A percentile compares a stretch with the other conserved stretches of the same genome.
Evolutionary conservation across 2,888 invertebrate species (phyloP).

Genomic region (Biston stratarius): DNA sequence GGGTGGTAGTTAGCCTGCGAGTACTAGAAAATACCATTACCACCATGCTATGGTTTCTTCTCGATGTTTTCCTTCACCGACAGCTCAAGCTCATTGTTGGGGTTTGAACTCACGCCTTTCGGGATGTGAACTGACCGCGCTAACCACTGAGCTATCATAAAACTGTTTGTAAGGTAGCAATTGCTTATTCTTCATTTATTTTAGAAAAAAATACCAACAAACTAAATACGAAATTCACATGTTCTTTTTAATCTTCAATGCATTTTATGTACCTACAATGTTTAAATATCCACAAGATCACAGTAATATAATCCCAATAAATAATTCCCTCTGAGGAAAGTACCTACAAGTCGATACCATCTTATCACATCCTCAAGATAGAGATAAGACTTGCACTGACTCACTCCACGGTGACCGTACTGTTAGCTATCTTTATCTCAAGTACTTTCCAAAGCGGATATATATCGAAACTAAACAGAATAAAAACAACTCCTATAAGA

Average conservation of each 20-base stretch:
- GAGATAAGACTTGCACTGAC: slow-evolving; percentile 15
- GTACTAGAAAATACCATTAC: too few relatives aligned
- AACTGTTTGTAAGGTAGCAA: too few relatives aligned
- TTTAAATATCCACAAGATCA: neutral
- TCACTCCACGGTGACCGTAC: neutral
- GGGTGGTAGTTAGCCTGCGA: too few relatives aligned
- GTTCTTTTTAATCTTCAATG: neutral
- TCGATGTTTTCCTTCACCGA: too few relatives aligned
- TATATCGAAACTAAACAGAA: slow-evolving; percentile 2
- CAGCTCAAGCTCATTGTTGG: too few relatives aligned
- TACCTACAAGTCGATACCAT: slow-evolving; percentile 4
- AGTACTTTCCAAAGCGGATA: slow-evolving; percentile 11
- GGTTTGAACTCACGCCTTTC: too few relatives aligned
- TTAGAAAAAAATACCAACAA: too few relatives aligned
- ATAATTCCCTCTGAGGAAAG: slow-evolving; percentile 3
- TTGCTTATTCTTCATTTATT: too few relatives aligned
- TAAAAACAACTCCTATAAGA: neutral
- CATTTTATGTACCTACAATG: neutral
- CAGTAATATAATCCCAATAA: neutral
- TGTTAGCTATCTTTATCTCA: slow-evolving; percentile 18
- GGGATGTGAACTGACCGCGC: too few relatives aligned
- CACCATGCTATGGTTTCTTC: too few relatives aligned
- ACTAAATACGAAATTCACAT: too few relatives aligned
- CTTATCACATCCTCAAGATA: slow-evolving; percentile 15
- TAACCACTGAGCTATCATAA: too few relatives aligned